These are phyloP conservation scores for Lithophane socia DNA, from an alignment of 2,888 invertebrate genomes.

Conservation along the genomic window DNA sequence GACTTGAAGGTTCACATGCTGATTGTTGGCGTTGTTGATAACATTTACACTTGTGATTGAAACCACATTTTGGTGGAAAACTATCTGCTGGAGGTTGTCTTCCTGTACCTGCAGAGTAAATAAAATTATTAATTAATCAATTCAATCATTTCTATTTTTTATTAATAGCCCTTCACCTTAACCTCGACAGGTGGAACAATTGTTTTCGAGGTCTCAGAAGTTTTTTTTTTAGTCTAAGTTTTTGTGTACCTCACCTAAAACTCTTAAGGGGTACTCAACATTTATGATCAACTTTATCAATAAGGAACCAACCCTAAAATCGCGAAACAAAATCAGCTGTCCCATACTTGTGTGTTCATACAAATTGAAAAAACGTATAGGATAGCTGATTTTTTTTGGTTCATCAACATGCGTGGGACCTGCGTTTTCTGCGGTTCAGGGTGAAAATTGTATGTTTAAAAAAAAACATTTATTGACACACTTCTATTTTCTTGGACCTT, in stretches of 20 bases:
- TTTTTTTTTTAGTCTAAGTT: too few species aligned
- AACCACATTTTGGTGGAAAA: conserved; percentile 84
- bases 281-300: not conserved
- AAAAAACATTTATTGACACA: not conserved
- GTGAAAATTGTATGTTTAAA: not conserved
- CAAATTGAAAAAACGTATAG: not conserved
- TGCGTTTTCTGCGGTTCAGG: not conserved
- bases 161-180: not conserved
- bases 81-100: conserved; percentile 78
- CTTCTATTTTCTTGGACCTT: not conserved
- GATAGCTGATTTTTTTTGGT: not conserved
- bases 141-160: not conserved
- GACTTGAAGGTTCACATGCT: conserved; percentile 71
- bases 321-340: not conserved
- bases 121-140: not conserved
- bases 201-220: not conserved
- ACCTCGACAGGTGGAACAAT: not conserved
- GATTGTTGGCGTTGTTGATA: conserved; percentile 59
- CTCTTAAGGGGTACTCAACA: too few species aligned
- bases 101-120: conserved; percentile 73
- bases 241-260: too few species aligned
- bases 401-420: not conserved
- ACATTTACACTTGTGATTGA: conserved; percentile 76
- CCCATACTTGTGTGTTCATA: not conserved
- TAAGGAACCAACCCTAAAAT: not conserved